Evolutionary conservation across 2,888 invertebrate species (phyloP).

Genomic region (Frankliniella fusca): DNA sequence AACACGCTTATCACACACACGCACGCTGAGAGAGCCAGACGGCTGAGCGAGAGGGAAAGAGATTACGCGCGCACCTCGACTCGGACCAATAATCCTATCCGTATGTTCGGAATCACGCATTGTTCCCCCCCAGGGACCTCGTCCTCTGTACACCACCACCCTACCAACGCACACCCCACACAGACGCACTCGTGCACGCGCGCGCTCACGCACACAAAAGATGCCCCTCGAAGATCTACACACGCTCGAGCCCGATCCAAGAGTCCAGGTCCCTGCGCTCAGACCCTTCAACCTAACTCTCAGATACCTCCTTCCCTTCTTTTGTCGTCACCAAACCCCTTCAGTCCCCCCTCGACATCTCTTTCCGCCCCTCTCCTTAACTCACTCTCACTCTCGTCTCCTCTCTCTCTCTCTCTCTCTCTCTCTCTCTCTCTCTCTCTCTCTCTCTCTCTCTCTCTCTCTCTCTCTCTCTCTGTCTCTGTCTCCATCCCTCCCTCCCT

Average conservation of each 20-base stretch:
- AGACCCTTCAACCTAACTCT: too few species aligned
- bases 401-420: constrained; percentile 1
- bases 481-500: neutral
- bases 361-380: neutral
- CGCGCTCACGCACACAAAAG: too few species aligned
- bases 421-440: constrained; percentile 1
- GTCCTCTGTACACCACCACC: too few species aligned
- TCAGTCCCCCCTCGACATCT: neutral
- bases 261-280: too few species aligned
- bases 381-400: neutral
- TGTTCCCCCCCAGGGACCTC: neutral
- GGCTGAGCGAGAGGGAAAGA: too few species aligned
- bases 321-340: neutral
- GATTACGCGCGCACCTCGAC: neutral
- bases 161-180: too few species aligned
- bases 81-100: neutral
- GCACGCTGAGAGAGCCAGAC: neutral
- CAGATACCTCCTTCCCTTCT: too few species aligned
- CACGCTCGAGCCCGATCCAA: too few species aligned
- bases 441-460: neutral
- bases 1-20: constrained; percentile 18
- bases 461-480: neutral
- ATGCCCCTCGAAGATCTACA: too few species aligned
- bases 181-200: too few species aligned
- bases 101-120: neutral